Conservation (phyloP, 2,888 invertebrate species). For the Drosophila melanosoma region DNA sequence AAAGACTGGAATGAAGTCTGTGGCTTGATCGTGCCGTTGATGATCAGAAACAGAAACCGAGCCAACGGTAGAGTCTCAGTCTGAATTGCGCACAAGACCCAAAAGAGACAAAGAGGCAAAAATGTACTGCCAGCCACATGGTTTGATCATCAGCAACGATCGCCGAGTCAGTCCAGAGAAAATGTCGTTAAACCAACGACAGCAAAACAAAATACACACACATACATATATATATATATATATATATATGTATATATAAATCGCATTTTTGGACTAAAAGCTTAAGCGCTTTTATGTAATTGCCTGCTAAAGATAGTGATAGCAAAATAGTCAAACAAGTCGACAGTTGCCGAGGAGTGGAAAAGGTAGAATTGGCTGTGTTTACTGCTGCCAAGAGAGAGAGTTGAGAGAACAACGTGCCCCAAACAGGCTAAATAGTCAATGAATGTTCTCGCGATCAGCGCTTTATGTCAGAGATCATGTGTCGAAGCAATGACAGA, state of each 20-base stretch:
- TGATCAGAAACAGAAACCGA: slow-evolving; percentile 51
- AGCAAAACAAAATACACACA: slow-evolving; percentile 18
- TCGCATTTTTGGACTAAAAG: slow-evolving; percentile 67
- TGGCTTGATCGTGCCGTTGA: slow-evolving; percentile 69
- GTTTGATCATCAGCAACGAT: slow-evolving; percentile 59
- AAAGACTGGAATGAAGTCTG: slow-evolving; percentile 50
- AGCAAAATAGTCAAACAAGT: slow-evolving; percentile 24
- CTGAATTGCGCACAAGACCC: background rate
- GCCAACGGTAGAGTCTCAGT: background rate
- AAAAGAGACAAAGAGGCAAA: slow-evolving; percentile 14
- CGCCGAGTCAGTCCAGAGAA: slow-evolving; percentile 45
- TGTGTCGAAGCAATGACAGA: background rate
- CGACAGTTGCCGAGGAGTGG: background rate
- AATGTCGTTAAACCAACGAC: slow-evolving; percentile 60
- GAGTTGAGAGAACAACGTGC: slow-evolving; percentile 1
- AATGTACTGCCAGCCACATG: slow-evolving; percentile 46
- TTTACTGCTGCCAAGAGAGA: slow-evolving; percentile 16
- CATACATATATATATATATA: background rate
- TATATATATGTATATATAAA: too few relatives aligned
- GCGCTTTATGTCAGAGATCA: slow-evolving; percentile 30
- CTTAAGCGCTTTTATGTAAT: slow-evolving; percentile 74
- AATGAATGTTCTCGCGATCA: slow-evolving; percentile 1
- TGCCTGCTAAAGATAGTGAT: slow-evolving; percentile 67
- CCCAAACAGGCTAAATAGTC: slow-evolving; percentile 13
- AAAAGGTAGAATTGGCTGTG: slow-evolving; percentile 1